Evolutionary conservation across 1,140 invertebrate species (phyloP).

Genomic region (Drosophila leontia): DNA sequence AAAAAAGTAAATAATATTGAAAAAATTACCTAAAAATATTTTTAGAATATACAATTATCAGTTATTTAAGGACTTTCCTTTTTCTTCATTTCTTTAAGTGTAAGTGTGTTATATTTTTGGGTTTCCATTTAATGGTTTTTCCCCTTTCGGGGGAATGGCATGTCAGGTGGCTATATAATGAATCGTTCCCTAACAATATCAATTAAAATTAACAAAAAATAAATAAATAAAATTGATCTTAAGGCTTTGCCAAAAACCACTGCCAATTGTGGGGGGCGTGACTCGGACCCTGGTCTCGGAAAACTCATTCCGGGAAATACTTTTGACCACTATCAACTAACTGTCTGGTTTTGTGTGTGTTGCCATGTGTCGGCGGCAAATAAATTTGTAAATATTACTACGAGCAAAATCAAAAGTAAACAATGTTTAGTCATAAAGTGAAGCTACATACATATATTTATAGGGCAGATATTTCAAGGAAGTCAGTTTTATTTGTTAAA

Average conservation of each 20-base stretch:
- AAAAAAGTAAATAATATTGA: too few species aligned
- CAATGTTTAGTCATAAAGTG: conserved; percentile 19
- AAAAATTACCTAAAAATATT: background rate
- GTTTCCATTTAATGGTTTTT: conserved; percentile 30
- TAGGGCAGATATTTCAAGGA: conserved; percentile 2
- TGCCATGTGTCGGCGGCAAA: background rate
- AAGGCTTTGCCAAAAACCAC: conserved; percentile 15
- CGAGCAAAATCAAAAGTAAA: conserved; percentile 4
- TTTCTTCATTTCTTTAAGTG: too few species aligned
- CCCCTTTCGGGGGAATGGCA: background rate
- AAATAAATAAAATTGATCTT: conserved; percentile 54
- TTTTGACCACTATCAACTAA: background rate
- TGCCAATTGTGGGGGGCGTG: conserved; percentile 10
- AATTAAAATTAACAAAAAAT: conserved; percentile 9
- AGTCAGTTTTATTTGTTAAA: background rate
- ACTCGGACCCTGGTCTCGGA: background rate
- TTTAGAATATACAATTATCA: too few species aligned
- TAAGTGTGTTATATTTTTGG: conserved; percentile 5
- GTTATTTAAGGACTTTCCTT: too few species aligned
- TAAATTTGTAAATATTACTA: conserved; percentile 15
- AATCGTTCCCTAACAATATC: conserved; percentile 36
- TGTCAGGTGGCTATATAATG: conserved; percentile 51
- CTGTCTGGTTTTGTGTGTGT: background rate
- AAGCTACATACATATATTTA: conserved; percentile 1
- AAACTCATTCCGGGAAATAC: conserved; percentile 12